Percentiles rank a stretch among this genome's conserved stretches.
Conservation (phyloP, 2,888 invertebrate genomes). For the Calameuta idolon region DNA sequence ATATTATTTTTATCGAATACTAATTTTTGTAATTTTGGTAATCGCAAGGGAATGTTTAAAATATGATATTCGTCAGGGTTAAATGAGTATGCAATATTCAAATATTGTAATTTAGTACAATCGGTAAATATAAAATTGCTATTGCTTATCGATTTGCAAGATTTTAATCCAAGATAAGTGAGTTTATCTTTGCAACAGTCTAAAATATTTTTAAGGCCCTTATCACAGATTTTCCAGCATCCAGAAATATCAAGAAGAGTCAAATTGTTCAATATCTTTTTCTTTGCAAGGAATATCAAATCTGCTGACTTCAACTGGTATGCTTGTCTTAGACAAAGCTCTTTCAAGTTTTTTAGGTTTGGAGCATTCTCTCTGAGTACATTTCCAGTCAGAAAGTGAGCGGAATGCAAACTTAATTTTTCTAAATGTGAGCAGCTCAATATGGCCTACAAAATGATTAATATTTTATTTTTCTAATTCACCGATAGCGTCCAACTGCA, state of each 20-base stretch:
- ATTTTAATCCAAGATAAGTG: constrained; percentile 14
- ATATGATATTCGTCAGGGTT: background rate
- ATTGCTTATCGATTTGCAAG: constrained; percentile 17
- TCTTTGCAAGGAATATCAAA: constrained; percentile 4
- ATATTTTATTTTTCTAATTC: background rate
- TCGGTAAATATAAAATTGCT: constrained; percentile 12
- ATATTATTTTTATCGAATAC: constrained; percentile 12
- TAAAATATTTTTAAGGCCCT: constrained; percentile 9
- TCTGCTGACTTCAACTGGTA: constrained; percentile 14
- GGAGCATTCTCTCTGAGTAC: constrained; percentile 6
- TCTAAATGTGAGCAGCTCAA: constrained; percentile 17
- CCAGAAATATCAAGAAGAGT: constrained; percentile 19
- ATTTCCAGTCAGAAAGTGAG: constrained; percentile 15
- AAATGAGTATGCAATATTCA: constrained; percentile 15
- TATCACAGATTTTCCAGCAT: constrained; percentile 13
- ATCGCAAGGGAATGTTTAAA: background rate
- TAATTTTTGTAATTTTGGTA: constrained; percentile 9
- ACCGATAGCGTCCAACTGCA: background rate
- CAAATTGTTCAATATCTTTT: constrained; percentile 1
- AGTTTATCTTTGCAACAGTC: constrained; percentile 15
- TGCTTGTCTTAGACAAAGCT: constrained; percentile 18
- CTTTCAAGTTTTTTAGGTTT: constrained; percentile 7
- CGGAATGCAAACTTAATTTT: constrained; percentile 12
- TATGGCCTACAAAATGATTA: constrained; percentile 20
- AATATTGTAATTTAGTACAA: constrained; percentile 13